A percentile compares a stretch with the other conserved stretches of the same genome.
phyloP scores from a whole-genome alignment of 1,140 invertebrate species.

The Asobara japonica region DNA sequence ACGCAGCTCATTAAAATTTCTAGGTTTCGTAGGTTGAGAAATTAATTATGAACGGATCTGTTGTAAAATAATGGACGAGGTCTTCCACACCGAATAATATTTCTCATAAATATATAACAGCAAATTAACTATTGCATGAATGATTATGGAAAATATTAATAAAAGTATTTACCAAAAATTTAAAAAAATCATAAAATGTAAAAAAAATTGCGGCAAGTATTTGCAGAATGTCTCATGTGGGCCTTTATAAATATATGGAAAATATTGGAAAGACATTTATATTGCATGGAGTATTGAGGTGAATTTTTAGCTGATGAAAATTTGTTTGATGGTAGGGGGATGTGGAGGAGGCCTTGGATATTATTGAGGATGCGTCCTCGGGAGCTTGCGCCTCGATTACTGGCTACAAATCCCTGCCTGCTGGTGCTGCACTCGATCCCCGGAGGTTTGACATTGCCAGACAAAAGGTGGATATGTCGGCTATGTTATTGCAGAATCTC shows the following conservation, averaged over 20 bases:
- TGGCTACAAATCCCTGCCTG: slow-evolving; percentile 72
- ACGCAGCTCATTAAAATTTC: no score
- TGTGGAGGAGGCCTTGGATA: slow-evolving; percentile 74
- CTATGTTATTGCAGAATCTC: slow-evolving; percentile 76
- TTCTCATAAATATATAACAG: no score
- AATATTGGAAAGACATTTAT: neutral
- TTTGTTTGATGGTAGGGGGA: slow-evolving; percentile 45
- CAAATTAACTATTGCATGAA: no score
- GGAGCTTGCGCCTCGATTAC: slow-evolving; percentile 76
- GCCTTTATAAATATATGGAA: neutral
- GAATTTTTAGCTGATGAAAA: neutral
- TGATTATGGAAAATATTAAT: no score
- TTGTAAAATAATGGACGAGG: no score
- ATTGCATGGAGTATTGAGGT: neutral
- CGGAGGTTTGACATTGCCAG: slow-evolving; percentile 74
- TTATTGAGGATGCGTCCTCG: slow-evolving; percentile 77
- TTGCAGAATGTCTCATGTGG: no score
- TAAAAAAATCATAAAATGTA: no score
- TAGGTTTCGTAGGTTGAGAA: no score
- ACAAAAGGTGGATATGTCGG: slow-evolving; percentile 78
- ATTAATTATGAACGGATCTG: no score
- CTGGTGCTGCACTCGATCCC: slow-evolving; percentile 70
- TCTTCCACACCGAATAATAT: no score
- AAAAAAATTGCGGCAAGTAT: no score
- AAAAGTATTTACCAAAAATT: no score